phyloP scores from a whole-genome alignment of 2,113 vertebrate genomes.

The Narcine bancroftii region DNA sequence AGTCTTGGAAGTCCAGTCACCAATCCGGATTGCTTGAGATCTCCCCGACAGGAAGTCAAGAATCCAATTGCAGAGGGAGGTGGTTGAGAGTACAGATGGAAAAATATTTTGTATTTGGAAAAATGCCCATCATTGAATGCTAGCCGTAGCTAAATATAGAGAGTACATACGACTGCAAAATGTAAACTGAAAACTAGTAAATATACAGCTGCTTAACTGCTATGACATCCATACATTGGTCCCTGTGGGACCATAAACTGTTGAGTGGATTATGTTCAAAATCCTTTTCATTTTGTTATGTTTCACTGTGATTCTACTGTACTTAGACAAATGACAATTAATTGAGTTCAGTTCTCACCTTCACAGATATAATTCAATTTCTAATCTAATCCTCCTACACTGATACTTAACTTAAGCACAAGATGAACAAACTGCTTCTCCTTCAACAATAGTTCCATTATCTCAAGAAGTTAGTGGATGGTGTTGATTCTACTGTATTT shows the following conservation, averaged over 20 bases:
- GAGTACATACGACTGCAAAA: not conserved
- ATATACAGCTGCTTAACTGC: constrained; percentile 12
- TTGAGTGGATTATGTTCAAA: not conserved
- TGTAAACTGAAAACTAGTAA: constrained; percentile 22
- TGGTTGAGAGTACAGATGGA: not conserved
- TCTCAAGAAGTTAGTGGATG: not conserved
- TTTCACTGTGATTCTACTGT: not conserved
- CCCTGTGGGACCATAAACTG: not conserved
- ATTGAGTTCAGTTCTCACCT: not conserved
- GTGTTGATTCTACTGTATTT: not conserved
- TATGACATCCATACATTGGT: not conserved
- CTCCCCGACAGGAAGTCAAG: too few relatives aligned
- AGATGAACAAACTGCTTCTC: too few relatives aligned
- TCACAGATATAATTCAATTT: not conserved
- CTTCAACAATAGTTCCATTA: not conserved
- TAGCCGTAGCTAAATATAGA: not conserved
- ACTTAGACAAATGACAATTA: not conserved
- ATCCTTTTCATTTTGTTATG: not conserved
- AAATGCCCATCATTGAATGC: not conserved
- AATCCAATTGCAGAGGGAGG: too few relatives aligned
- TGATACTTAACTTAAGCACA: too few relatives aligned
- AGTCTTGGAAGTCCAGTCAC: too few relatives aligned
- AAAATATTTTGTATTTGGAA: not conserved
- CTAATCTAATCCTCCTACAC: not conserved
- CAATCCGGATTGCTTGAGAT: too few relatives aligned